phyloP scores from a whole-genome alignment of 2,888 invertebrate genomes.

The Phortica magna region DNA sequence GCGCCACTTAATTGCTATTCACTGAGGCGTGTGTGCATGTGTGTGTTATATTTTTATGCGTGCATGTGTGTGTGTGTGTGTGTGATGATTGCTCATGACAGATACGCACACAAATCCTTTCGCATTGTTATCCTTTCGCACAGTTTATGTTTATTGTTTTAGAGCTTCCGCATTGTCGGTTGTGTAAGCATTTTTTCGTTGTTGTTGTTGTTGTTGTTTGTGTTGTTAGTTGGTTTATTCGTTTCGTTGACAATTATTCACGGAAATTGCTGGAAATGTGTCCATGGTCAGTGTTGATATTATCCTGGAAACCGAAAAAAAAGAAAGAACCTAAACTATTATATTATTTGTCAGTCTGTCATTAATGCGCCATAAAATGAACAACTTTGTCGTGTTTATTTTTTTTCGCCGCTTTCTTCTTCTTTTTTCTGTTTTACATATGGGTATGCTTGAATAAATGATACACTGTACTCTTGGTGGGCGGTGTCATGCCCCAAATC shows the following conservation, averaged over 20 bases:
- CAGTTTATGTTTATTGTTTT: constrained; percentile 21
- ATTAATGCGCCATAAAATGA: constrained; percentile 5
- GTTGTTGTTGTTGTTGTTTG: neutral
- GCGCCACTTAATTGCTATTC: too few species aligned
- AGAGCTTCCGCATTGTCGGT: neutral
- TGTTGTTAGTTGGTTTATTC: neutral
- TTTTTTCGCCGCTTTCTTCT: neutral
- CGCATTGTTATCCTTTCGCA: neutral
- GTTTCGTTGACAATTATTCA: constrained; percentile 12
- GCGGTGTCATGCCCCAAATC: too few species aligned
- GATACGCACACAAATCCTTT: neutral
- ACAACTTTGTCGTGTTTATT: neutral
- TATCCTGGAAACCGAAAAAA: neutral
- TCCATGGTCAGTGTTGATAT: neutral
- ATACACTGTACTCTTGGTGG: too few species aligned
- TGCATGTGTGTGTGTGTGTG: neutral
- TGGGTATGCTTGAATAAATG: too few species aligned
- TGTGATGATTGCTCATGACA: neutral
- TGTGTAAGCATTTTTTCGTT: neutral
- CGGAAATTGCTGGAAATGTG: constrained; percentile 9
- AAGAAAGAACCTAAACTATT: constrained; percentile 19
- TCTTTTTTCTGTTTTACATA: too few species aligned
- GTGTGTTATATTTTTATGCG: neutral
- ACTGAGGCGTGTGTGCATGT: neutral
- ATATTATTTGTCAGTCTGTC: constrained; percentile 29